Evolutionary conservation across 2,113 vertebrate species (phyloP).

Genomic region (Mystacornis crossleyi): DNA sequence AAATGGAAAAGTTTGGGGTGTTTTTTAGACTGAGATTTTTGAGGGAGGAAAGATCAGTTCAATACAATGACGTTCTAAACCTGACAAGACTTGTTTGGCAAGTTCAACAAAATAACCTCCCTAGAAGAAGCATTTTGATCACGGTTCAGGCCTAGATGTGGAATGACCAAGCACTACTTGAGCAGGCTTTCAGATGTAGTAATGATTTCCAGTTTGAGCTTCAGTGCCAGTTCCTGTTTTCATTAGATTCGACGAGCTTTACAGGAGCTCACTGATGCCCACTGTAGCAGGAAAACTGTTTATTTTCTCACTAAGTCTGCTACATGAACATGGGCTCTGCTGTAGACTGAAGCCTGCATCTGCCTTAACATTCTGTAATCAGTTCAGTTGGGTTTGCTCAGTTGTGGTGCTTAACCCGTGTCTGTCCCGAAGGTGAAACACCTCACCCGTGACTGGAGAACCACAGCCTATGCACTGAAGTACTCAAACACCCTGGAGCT

Average conservation of each 20-base stretch:
- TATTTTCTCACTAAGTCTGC: neutral
- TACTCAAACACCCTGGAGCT: constrained; percentile 87
- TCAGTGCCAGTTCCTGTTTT: neutral
- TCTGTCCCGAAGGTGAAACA: constrained; percentile 88
- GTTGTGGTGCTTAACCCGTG: neutral
- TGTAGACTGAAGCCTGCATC: neutral
- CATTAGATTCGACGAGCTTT: neutral
- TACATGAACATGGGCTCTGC: neutral
- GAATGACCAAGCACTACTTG: neutral
- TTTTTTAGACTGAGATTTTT: neutral
- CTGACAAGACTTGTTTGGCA: neutral
- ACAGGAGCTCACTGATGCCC: neutral
- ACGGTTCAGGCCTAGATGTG: neutral
- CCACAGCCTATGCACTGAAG: constrained; percentile 90
- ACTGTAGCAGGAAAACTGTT: neutral
- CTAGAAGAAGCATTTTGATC: neutral
- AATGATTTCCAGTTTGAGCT: neutral
- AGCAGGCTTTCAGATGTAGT: neutral
- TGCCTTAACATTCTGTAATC: neutral
- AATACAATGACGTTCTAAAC: neutral
- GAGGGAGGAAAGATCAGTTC: neutral
- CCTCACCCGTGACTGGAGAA: constrained; percentile 95
- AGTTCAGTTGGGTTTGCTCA: neutral
- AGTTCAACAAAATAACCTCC: neutral
- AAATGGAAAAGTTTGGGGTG: neutral